Percentiles rank a stretch among this genome's conserved stretches.
phyloP scores from a whole-genome alignment of 37 sponge, comb jelly and placozoan species.

The Agelas oroides region DNA sequence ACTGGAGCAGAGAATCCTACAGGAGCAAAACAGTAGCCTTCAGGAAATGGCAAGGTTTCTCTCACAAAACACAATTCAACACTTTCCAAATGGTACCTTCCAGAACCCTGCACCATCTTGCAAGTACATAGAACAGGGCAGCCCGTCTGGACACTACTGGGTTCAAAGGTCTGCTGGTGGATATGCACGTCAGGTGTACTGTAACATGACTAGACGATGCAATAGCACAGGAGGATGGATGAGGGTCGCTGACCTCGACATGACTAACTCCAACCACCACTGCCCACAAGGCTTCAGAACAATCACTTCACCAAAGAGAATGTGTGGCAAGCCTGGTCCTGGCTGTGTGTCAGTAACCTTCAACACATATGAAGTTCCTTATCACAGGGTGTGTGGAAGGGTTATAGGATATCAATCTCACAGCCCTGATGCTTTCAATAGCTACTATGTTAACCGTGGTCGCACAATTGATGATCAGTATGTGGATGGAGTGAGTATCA shows the following conservation, averaged over 20 bases:
- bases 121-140: constrained; percentile 2
- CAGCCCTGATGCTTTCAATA: constrained; percentile 32
- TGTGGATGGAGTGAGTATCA: constrained; percentile 37
- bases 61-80: too few relatives aligned
- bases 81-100: constrained; percentile 3
- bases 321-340: neutral
- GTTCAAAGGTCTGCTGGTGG: neutral
- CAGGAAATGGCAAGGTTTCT: too few relatives aligned
- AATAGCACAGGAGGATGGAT: constrained; percentile 24
- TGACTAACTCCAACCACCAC: constrained; percentile 10
- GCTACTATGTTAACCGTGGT: neutral
- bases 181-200: constrained; percentile 17
- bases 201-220: constrained; percentile 10
- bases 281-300: constrained; percentile 23
- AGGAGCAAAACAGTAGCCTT: neutral
- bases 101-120: constrained; percentile 9
- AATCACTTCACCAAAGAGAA: neutral
- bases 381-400: constrained; percentile 31
- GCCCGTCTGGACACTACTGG: constrained; percentile 30
- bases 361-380: neutral
- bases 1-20: neutral
- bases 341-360: constrained; percentile 25
- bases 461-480: constrained; percentile 21
- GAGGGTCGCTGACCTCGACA: constrained; percentile 41
- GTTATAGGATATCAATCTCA: constrained; percentile 30